phyloP scores from a whole-genome alignment of 2,113 vertebrate genomes.

The Euleptes europaea region DNA sequence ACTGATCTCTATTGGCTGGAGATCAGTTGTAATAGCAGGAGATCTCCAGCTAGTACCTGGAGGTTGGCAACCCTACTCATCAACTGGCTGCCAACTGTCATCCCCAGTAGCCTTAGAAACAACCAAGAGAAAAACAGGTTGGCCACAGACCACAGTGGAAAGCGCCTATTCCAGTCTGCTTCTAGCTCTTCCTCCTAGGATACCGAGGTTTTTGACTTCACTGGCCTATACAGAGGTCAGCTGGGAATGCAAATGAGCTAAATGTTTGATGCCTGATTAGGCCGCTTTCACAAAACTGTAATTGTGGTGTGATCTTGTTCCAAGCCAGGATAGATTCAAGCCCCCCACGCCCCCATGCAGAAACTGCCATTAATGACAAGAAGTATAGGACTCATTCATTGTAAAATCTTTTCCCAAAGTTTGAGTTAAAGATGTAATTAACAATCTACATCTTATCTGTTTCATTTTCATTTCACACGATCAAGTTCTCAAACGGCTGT shows the following conservation, averaged over 20 bases:
- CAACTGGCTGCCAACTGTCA: too few species aligned
- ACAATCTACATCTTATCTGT: not conserved
- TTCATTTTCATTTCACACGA: not conserved
- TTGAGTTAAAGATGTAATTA: not conserved
- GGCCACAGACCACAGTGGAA: not conserved
- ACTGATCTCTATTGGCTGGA: too few species aligned
- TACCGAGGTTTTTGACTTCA: not conserved
- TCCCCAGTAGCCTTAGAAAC: too few species aligned
- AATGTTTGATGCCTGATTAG: not conserved
- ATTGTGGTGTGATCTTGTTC: too few species aligned
- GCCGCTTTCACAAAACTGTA: not conserved
- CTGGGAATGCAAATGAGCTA: not conserved
- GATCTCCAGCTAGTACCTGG: too few species aligned
- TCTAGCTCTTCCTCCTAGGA: not conserved
- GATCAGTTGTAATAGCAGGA: too few species aligned
- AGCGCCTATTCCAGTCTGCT: not conserved
- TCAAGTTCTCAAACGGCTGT: not conserved
- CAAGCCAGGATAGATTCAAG: not conserved
- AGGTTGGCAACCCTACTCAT: too few species aligned
- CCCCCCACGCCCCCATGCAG: too few species aligned
- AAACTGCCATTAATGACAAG: not conserved
- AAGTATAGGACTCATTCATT: not conserved
- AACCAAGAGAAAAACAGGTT: too few species aligned
- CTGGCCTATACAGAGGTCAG: not conserved
- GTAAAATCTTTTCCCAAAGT: too few species aligned